Evolutionary conservation across 2,113 vertebrate species (phyloP).

Genomic region (Pelobates fuscus): DNA sequence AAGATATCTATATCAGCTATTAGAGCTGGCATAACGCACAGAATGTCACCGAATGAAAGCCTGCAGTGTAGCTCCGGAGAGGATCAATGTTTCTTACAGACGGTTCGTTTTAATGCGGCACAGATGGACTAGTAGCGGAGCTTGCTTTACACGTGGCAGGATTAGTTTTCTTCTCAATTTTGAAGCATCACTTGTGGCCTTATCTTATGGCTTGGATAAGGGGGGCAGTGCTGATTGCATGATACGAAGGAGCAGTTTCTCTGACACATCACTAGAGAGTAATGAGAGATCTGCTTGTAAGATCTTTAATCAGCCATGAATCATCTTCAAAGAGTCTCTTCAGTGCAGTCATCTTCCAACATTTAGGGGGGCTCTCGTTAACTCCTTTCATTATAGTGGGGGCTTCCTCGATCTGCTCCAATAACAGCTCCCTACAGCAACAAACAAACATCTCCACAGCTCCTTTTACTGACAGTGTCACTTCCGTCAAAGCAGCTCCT

Average conservation of each 20-base stretch:
- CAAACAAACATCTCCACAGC: background rate
- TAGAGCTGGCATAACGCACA: no score
- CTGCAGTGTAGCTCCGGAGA: no score
- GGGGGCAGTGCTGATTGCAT: background rate
- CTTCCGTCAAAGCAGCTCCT: no score
- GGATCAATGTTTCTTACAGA: no score
- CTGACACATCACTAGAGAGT: constrained; percentile 16
- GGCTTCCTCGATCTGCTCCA: constrained; percentile 2
- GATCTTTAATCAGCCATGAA: constrained; percentile 36
- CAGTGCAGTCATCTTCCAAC: background rate
- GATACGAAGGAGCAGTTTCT: constrained; percentile 12
- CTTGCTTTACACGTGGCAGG: background rate
- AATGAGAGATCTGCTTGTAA: constrained; percentile 13
- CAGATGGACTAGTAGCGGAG: background rate
- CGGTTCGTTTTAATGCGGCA: background rate
- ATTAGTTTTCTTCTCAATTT: background rate
- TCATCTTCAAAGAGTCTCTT: constrained; percentile 31
- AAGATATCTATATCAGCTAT: no score
- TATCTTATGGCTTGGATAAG: background rate
- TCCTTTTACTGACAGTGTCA: background rate
- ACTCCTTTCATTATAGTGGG: constrained; percentile 3
- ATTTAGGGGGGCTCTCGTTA: constrained; percentile 4
- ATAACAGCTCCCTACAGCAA: background rate
- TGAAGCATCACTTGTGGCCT: background rate
- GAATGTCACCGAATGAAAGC: no score